These are phyloP conservation scores for Cephalopterus ornatus DNA, from an alignment of 2,113 vertebrate genomes.

Conservation along the genomic window DNA sequence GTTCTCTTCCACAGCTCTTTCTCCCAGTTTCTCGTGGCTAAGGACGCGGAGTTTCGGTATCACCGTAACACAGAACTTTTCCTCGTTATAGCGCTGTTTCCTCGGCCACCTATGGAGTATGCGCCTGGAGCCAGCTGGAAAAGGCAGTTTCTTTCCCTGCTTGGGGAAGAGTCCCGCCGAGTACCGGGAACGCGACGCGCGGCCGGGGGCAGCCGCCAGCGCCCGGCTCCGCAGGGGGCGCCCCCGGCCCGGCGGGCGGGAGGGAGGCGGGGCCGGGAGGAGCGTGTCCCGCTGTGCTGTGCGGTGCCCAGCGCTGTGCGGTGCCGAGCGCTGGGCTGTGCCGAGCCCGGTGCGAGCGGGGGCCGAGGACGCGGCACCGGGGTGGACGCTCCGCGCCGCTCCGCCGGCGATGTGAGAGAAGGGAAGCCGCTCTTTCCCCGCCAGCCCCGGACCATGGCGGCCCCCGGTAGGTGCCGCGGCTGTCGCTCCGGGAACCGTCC, in stretches of 20 bases:
- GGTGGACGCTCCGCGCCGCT: background rate
- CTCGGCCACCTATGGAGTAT: background rate
- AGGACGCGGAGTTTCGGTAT: background rate
- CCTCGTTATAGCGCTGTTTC: background rate
- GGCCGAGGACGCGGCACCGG: background rate
- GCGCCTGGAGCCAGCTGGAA: background rate
- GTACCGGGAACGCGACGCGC: accelerated
- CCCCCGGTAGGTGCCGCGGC: background rate
- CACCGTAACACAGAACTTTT: background rate
- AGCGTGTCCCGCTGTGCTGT: no score
- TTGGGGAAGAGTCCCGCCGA: accelerated
- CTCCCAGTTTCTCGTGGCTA: background rate
- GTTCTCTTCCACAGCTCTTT: background rate
- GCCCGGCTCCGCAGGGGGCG: background rate
- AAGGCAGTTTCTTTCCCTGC: background rate
- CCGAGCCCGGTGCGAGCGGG: background rate
- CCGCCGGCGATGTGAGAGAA: background rate
- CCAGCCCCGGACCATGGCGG: background rate
- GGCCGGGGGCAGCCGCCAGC: background rate
- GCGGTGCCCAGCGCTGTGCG: no score
- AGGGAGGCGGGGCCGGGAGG: background rate
- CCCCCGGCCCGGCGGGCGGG: background rate
- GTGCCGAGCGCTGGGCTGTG: no score
- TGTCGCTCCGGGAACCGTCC: background rate
- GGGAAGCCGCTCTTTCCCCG: background rate